Conservation (phyloP, 2,113 vertebrate genomes). For the Lota lota region DNA sequence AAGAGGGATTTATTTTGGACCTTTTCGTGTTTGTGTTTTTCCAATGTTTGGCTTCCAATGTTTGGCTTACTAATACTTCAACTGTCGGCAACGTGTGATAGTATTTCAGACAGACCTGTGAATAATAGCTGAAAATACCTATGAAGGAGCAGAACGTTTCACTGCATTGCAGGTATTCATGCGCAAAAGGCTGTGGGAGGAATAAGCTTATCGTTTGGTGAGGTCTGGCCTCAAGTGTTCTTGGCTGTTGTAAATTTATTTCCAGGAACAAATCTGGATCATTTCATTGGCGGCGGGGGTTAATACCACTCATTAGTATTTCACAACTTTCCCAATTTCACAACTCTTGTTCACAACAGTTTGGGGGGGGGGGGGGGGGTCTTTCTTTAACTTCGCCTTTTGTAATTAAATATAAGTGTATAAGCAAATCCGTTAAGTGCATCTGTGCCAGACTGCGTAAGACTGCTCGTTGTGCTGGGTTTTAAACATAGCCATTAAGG, state of each 20-base stretch:
- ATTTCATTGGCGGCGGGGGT: too few species aligned
- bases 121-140: constrained; percentile 11
- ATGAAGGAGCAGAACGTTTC: constrained; percentile 5
- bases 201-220: too few species aligned
- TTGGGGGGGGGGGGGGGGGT: too few species aligned
- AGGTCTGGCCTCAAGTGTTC: too few species aligned
- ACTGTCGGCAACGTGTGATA: background rate
- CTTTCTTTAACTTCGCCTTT: background rate
- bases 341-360: too few species aligned
- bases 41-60: background rate
- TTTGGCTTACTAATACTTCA: background rate
- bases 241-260: too few species aligned
- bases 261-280: too few species aligned
- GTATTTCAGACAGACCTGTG: background rate
- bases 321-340: too few species aligned
- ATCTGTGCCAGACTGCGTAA: background rate
- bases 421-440: background rate
- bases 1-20: too few species aligned
- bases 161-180: too few species aligned
- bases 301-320: too few species aligned
- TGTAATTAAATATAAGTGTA: background rate
- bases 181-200: too few species aligned
- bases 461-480: background rate
- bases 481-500: background rate
- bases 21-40: background rate